Conservation (phyloP, 1,140 invertebrate genomes). For the Homalodisca vitripennis region DNA sequence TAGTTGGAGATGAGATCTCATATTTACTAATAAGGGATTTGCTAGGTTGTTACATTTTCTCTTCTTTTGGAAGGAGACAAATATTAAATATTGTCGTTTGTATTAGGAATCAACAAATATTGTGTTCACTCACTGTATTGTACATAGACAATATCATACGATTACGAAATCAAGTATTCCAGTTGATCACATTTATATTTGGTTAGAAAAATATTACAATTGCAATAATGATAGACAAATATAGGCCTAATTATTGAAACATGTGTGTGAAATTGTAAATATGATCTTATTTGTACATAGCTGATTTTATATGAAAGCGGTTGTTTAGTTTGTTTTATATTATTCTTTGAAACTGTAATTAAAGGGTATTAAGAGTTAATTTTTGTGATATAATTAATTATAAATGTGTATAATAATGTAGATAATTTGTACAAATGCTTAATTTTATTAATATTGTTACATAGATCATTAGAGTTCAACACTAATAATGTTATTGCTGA, state of each 20-base stretch:
- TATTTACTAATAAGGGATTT: not conserved
- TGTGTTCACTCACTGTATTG: not conserved
- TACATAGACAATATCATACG: not conserved
- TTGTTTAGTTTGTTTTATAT: not conserved
- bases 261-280: conserved; percentile 4
- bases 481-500: conserved; percentile 28
- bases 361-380: not conserved
- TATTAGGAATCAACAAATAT: not conserved
- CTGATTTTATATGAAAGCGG: conserved; percentile 4
- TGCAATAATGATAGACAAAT: conserved; percentile 27
- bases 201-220: not conserved
- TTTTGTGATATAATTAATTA: conserved; percentile 27
- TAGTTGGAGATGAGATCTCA: not conserved
- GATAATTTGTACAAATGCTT: conserved; percentile 27
- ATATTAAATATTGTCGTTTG: not conserved
- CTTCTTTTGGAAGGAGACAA: not conserved
- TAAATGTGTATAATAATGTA: conserved; percentile 22
- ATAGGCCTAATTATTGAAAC: conserved; percentile 28
- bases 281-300: conserved; percentile 22
- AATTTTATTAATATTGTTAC: conserved; percentile 23
- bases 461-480: conserved; percentile 16
- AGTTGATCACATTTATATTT: not conserved
- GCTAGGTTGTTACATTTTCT: not conserved
- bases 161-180: not conserved
- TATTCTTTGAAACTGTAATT: not conserved